A percentile compares a stretch with the other conserved stretches of the same genome.
Evolutionary conservation across 1,140 invertebrate genomes (phyloP).

Genomic region (Drosophila kurseongensis): DNA sequence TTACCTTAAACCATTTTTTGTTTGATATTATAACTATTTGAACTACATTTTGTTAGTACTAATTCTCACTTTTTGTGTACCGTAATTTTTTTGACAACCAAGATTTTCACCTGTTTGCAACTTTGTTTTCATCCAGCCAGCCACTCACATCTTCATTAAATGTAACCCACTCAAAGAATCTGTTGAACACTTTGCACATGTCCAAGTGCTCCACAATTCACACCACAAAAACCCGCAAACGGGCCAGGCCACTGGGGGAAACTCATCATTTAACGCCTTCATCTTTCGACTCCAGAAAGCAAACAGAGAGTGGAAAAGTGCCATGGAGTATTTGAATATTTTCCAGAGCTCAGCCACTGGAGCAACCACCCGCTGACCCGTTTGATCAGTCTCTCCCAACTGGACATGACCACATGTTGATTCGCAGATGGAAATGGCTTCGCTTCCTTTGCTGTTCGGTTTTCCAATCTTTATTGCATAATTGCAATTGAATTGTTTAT

Average conservation of each 20-base stretch:
- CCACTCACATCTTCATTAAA: slow-evolving; percentile 46
- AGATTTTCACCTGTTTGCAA: slow-evolving; percentile 31
- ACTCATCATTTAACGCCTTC: slow-evolving; percentile 57
- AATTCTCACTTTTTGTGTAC: too few relatives aligned
- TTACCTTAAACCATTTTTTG: too few relatives aligned
- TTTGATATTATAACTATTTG: too few relatives aligned
- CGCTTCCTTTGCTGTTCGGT: slow-evolving; percentile 27
- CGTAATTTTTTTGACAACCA: not conserved
- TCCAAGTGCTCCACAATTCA: slow-evolving; percentile 51
- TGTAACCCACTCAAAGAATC: slow-evolving; percentile 46
- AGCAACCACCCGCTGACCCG: slow-evolving; percentile 52
- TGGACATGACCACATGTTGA: slow-evolving; percentile 61
- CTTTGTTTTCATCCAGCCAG: not conserved
- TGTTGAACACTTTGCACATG: slow-evolving; percentile 53
- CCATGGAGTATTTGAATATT: slow-evolving; percentile 54
- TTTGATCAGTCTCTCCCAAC: slow-evolving; percentile 37
- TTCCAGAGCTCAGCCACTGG: slow-evolving; percentile 31
- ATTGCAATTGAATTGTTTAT: slow-evolving; percentile 68
- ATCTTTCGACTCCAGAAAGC: slow-evolving; percentile 21
- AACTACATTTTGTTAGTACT: too few relatives aligned
- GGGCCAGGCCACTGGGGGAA: slow-evolving; percentile 20
- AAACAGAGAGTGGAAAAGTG: slow-evolving; percentile 13
- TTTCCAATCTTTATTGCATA: slow-evolving; percentile 64
- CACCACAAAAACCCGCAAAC: slow-evolving; percentile 25
- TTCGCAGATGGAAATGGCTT: slow-evolving; percentile 40